Percentiles rank a stretch among this genome's conserved stretches.
Evolutionary conservation across 2,113 vertebrate species (phyloP).

Genomic region (Picathartes gymnocephalus): DNA sequence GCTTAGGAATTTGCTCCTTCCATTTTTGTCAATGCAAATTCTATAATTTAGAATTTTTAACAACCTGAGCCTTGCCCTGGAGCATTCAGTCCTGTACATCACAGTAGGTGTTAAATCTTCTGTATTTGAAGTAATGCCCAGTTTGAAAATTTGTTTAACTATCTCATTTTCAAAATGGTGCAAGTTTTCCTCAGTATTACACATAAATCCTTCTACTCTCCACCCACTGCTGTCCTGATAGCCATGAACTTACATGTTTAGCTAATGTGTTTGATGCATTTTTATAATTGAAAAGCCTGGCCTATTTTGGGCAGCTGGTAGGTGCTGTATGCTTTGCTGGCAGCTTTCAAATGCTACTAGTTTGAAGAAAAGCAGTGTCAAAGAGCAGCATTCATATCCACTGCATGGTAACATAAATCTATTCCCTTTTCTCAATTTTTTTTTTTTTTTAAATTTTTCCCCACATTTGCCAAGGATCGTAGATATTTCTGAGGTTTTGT

Average conservation of each 20-base stretch:
- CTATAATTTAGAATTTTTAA: background rate
- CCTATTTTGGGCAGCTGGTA: slow-evolving; percentile 37
- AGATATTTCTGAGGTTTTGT: slow-evolving; percentile 12
- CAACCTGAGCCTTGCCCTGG: background rate
- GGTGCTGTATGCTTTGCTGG: slow-evolving; percentile 4
- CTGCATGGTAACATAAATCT: background rate
- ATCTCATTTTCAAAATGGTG: slow-evolving; percentile 13
- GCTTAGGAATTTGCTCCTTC: background rate
- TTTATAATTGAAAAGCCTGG: slow-evolving; percentile 43
- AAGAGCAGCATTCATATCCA: background rate
- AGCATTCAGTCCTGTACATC: background rate
- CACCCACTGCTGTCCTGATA: background rate
- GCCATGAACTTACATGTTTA: background rate
- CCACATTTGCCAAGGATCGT: background rate
- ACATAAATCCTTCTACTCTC: slow-evolving; percentile 29
- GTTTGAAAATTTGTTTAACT: slow-evolving; percentile 27
- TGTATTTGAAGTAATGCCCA: background rate
- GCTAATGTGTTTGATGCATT: slow-evolving; percentile 27
- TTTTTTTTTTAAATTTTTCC: background rate
- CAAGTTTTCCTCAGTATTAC: background rate
- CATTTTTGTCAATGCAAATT: background rate
- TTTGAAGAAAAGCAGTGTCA: slow-evolving; percentile 6
- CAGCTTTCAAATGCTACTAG: background rate
- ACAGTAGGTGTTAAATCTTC: slow-evolving; percentile 9
- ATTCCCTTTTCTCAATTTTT: background rate